These are phyloP conservation scores for Antheraea mylitta DNA, from an alignment of 1,140 invertebrate genomes.

Conservation along the genomic window DNA sequence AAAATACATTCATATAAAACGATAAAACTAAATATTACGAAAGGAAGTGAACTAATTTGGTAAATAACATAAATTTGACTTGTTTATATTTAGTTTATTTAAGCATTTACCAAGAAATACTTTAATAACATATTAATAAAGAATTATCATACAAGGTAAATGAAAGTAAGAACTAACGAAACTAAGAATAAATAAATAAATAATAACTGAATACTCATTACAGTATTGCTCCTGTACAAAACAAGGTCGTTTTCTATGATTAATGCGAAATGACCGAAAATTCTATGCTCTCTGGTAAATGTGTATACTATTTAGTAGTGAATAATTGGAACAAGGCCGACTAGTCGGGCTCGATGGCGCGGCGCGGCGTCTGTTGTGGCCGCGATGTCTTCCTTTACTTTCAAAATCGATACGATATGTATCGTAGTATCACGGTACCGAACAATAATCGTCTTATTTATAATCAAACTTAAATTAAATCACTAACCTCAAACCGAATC, in stretches of 20 bases:
- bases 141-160: too few species aligned
- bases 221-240: background rate
- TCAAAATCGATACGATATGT: constrained; percentile 61
- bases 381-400: constrained; percentile 52
- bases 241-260: background rate
- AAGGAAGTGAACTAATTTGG: too few species aligned
- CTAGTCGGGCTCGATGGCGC: constrained; percentile 26
- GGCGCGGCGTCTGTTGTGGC: constrained; percentile 47
- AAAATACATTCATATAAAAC: too few species aligned
- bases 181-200: too few species aligned
- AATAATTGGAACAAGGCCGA: constrained; percentile 67
- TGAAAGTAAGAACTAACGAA: too few species aligned
- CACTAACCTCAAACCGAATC: constrained; percentile 61
- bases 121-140: too few species aligned
- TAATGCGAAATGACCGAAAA: background rate
- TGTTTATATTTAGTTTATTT: too few species aligned
- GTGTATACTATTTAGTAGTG: constrained; percentile 18
- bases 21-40: too few species aligned
- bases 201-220: background rate
- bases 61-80: too few species aligned
- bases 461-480: constrained; percentile 17
- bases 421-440: constrained; percentile 36
- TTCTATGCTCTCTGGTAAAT: background rate
- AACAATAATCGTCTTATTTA: constrained; percentile 26
- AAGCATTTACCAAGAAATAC: too few species aligned